Conservation (phyloP, 2,113 vertebrate species). For the Okapia johnstoni region DNA sequence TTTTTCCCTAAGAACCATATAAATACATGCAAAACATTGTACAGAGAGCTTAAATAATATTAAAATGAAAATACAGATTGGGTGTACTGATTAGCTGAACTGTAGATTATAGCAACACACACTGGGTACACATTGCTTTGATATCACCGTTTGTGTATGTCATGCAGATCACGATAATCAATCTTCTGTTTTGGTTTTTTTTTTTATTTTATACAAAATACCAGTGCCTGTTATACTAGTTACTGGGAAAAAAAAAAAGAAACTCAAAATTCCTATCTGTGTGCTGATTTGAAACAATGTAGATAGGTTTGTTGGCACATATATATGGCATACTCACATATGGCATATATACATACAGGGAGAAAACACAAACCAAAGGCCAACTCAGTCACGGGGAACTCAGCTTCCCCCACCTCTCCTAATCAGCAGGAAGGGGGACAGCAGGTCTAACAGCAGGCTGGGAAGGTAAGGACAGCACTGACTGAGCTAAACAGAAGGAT, state of each 20-base stretch:
- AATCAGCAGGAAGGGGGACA: background rate
- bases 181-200: constrained; percentile 75
- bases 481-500: background rate
- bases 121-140: constrained; percentile 77
- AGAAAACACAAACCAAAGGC: constrained; percentile 71
- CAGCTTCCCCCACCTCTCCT: background rate
- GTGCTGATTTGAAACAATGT: constrained; percentile 71
- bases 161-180: constrained; percentile 84
- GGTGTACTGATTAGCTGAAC: constrained; percentile 78
- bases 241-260: constrained; percentile 64
- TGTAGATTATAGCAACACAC: constrained; percentile 79
- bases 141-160: constrained; percentile 74
- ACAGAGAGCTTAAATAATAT: constrained; percentile 85
- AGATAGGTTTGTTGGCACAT: constrained; percentile 46
- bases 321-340: constrained; percentile 68
- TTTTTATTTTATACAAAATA: constrained; percentile 84
- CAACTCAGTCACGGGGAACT: constrained; percentile 62
- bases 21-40: constrained; percentile 87
- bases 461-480: constrained; percentile 16
- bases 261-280: constrained; percentile 69
- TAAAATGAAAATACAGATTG: constrained; percentile 82
- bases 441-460: background rate
- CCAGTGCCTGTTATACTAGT: constrained; percentile 82
- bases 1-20: constrained; percentile 77
- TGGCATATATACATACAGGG: constrained; percentile 77